phyloP scores from a whole-genome alignment of 2,113 vertebrate species.

The Coptodon rendalli region DNA sequence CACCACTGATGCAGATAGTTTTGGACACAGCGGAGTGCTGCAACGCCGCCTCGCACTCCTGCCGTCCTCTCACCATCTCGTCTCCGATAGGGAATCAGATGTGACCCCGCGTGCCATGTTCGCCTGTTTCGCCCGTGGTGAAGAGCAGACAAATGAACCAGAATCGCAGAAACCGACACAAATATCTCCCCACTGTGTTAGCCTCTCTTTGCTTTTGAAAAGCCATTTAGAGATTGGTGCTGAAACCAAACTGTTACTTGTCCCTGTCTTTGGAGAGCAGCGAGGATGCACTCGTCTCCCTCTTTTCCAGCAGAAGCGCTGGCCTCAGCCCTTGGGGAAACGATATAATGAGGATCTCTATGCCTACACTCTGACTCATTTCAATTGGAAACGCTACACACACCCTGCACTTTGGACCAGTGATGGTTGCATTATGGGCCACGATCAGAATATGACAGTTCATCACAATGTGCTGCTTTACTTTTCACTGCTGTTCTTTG shows the following conservation, averaged over 20 bases:
- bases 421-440: slow-evolving; percentile 71
- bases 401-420: slow-evolving; percentile 64
- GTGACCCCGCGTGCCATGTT: slow-evolving; percentile 59
- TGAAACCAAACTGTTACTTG: slow-evolving; percentile 48
- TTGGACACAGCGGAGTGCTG: slow-evolving; percentile 60
- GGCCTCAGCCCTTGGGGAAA: slow-evolving; percentile 63
- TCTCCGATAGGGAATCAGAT: slow-evolving; percentile 60
- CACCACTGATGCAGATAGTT: slow-evolving; percentile 65
- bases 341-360: slow-evolving; percentile 69
- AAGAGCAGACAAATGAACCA: slow-evolving; percentile 57
- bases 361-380: slow-evolving; percentile 71
- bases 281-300: slow-evolving; percentile 45
- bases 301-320: slow-evolving; percentile 37
- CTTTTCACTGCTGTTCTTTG: neutral
- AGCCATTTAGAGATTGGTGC: slow-evolving; percentile 42
- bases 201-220: slow-evolving; percentile 19
- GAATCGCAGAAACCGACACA: slow-evolving; percentile 40
- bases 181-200: slow-evolving; percentile 4
- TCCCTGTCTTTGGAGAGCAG: slow-evolving; percentile 25
- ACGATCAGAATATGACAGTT: slow-evolving; percentile 60
- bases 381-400: slow-evolving; percentile 71
- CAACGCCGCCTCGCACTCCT: slow-evolving; percentile 49
- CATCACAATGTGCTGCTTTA: slow-evolving; percentile 37
- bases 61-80: slow-evolving; percentile 57
- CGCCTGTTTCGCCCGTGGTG: slow-evolving; percentile 60